These are phyloP conservation scores for Nasua narica DNA, from an alignment of 2,797 vertebrate genomes.

Conservation along the genomic window DNA sequence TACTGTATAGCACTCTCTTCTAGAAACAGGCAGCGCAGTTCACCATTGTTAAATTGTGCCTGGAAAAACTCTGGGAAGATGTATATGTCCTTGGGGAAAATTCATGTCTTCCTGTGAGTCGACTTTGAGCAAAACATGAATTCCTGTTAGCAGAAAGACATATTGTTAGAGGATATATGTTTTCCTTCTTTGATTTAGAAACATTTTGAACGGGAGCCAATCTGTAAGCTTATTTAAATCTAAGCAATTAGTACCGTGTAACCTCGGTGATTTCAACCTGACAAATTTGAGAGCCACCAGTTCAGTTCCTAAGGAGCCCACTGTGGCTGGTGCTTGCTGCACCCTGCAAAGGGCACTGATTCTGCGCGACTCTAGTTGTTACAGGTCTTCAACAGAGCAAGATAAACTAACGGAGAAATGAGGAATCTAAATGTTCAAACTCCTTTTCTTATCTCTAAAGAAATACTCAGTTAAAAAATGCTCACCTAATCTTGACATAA, in stretches of 20 bases:
- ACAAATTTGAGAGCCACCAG: background rate
- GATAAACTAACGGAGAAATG: background rate
- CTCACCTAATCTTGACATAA: background rate
- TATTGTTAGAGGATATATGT: slow-evolving; percentile 45
- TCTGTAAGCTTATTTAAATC: slow-evolving; percentile 51
- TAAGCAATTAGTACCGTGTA: slow-evolving; percentile 43
- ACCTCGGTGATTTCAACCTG: background rate
- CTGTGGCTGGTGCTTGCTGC: background rate
- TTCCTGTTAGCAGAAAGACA: slow-evolving; percentile 66
- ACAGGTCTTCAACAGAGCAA: background rate
- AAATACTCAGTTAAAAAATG: background rate
- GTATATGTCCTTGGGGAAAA: slow-evolving; percentile 56
- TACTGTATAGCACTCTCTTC: background rate
- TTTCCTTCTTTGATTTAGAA: slow-evolving; percentile 58
- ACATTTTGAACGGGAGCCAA: slow-evolving; percentile 45
- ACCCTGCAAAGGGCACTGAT: background rate
- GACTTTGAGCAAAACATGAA: slow-evolving; percentile 49
- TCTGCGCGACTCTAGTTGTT: background rate
- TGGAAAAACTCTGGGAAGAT: slow-evolving; percentile 63
- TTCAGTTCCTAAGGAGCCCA: background rate
- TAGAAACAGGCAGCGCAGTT: slow-evolving; percentile 16
- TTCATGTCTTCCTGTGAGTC: slow-evolving; percentile 64
- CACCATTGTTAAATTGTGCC: background rate
- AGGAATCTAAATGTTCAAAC: background rate
- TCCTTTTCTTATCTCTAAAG: background rate